Conservation (phyloP, 2,797 vertebrate genomes). For the Sebastes vulpes region DNA sequence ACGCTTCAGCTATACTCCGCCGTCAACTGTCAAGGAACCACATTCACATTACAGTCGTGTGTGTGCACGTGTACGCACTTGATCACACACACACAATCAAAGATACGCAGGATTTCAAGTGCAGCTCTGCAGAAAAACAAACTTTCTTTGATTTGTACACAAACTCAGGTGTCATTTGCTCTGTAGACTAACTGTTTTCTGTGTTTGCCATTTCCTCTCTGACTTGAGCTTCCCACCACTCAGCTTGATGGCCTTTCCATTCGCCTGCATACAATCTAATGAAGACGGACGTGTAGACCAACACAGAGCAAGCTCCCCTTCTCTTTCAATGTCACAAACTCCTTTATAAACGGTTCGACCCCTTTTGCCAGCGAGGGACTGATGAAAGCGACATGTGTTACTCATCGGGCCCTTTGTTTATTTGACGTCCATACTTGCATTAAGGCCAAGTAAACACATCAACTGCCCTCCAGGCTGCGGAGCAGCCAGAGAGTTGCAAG, state of each 20-base stretch:
- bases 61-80: background rate
- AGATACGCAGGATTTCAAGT: background rate
- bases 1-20: constrained; percentile 16
- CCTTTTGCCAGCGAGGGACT: constrained; percentile 65
- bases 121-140: background rate
- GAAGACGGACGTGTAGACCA: constrained; percentile 61
- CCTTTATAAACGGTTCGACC: constrained; percentile 60
- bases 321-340: constrained; percentile 17
- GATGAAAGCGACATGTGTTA: constrained; percentile 85
- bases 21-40: constrained; percentile 42
- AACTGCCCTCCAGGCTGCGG: constrained; percentile 43
- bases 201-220: background rate
- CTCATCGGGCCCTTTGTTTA: constrained; percentile 77
- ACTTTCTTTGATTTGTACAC: constrained; percentile 26
- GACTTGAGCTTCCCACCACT: constrained; percentile 4
- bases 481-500: constrained; percentile 46
- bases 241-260: constrained; percentile 22
- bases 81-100: background rate
- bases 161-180: background rate
- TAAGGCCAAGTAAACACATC: constrained; percentile 74
- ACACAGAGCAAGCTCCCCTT: constrained; percentile 31
- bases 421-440: constrained; percentile 79
- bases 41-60: background rate
- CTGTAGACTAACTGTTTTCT: background rate
- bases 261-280: constrained; percentile 37